Evolutionary conservation across 2,113 vertebrate species (phyloP).

Genomic region (Charina bottae): DNA sequence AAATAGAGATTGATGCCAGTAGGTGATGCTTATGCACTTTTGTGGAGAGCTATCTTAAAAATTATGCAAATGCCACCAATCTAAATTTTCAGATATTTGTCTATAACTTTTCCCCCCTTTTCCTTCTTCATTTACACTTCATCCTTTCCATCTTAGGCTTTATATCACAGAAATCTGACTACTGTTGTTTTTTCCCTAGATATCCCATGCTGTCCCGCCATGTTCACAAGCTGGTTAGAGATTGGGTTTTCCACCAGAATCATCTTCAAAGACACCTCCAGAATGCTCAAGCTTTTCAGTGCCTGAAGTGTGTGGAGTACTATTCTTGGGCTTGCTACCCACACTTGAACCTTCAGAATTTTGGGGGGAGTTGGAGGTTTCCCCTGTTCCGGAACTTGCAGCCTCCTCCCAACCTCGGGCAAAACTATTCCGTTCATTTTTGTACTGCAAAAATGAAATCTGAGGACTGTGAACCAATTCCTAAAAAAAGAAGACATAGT

Average conservation of each 20-base stretch:
- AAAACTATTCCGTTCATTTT: slow-evolving; percentile 70
- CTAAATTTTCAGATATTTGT: background rate
- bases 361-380: slow-evolving; percentile 58
- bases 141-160: background rate
- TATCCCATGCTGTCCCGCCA: slow-evolving; percentile 82
- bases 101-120: background rate
- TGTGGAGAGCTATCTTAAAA: background rate
- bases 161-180: background rate
- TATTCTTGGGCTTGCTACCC: slow-evolving; percentile 63
- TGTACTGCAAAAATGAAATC: slow-evolving; percentile 76
- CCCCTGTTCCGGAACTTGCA: slow-evolving; percentile 52
- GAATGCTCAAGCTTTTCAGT: slow-evolving; percentile 66
- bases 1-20: background rate
- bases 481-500: slow-evolving; percentile 79
- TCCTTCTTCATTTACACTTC: background rate
- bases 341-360: slow-evolving; percentile 59
- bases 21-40: background rate
- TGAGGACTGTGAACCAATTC: slow-evolving; percentile 74
- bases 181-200: slow-evolving; percentile 68
- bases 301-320: slow-evolving; percentile 74
- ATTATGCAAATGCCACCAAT: background rate
- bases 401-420: slow-evolving; percentile 61
- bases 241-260: slow-evolving; percentile 69
- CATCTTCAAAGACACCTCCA: slow-evolving; percentile 61
- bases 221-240: slow-evolving; percentile 78